A percentile compares a stretch with the other conserved stretches of the same genome.
Conservation (phyloP, 2,113 vertebrate genomes). For the Pseudopipra pipra region DNA sequence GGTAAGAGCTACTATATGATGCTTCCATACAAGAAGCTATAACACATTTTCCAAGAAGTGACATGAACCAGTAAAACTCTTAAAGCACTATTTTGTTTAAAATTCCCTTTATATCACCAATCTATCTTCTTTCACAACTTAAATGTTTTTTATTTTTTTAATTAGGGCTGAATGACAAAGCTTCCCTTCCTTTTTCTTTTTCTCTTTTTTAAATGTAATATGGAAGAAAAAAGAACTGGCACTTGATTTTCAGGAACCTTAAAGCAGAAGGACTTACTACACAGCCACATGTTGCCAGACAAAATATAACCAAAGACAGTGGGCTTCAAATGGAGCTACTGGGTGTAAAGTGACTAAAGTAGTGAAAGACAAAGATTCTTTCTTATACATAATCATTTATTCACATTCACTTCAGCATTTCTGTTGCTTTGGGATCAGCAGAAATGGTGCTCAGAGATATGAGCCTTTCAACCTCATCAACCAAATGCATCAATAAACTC, state of each 20-base stretch:
- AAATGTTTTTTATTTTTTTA: background rate
- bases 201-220: background rate
- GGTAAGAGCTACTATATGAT: background rate
- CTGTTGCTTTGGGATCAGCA: background rate
- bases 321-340: background rate
- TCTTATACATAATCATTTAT: background rate
- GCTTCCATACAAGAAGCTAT: background rate
- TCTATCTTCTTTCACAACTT: background rate
- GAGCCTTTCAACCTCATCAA: background rate
- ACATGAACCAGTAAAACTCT: background rate
- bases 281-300: background rate
- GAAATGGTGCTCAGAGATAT: background rate
- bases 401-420: background rate
- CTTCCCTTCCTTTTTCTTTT: background rate
- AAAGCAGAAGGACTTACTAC: background rate
- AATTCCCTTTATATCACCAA: background rate
- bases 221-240: background rate
- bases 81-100: background rate
- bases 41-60: background rate
- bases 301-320: background rate
- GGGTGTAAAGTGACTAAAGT: background rate
- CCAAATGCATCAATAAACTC: background rate
- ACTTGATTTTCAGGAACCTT: background rate
- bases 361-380: background rate
- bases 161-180: background rate